Evolutionary conservation across 2,888 invertebrate species (phyloP).

Genomic region (Octonoba sinensis): DNA sequence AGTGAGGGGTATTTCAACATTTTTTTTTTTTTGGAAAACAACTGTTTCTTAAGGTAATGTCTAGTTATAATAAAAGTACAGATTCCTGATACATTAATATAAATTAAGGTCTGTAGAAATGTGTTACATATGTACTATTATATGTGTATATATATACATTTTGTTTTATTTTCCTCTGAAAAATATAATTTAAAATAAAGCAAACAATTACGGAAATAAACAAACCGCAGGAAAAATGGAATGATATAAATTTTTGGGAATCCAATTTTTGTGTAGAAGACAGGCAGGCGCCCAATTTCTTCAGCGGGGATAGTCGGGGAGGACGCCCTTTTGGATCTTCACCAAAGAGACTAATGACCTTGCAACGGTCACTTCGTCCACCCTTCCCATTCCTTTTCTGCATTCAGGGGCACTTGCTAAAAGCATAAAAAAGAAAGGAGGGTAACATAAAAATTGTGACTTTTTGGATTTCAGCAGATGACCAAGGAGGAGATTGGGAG

Average conservation of each 20-base stretch:
- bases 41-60: too few species aligned
- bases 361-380: constrained; percentile 35
- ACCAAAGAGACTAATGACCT: constrained; percentile 57
- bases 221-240: constrained; percentile 1
- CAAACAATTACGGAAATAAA: neutral
- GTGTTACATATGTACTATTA: too few species aligned
- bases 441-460: constrained; percentile 13
- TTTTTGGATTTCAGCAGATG: constrained; percentile 21
- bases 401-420: constrained; percentile 26
- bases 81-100: too few species aligned
- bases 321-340: constrained; percentile 56
- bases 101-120: too few species aligned
- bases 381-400: constrained; percentile 5
- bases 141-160: too few species aligned
- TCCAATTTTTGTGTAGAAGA: constrained; percentile 47
- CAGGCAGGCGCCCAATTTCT: constrained; percentile 49
- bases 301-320: constrained; percentile 22
- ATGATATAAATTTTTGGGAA: constrained; percentile 53
- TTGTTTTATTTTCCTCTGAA: too few species aligned
- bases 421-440: constrained; percentile 11
- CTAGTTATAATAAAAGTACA: too few species aligned
- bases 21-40: too few species aligned
- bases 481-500: neutral
- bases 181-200: too few species aligned
- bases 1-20: too few species aligned